phyloP scores from a whole-genome alignment of 2,888 invertebrate species.

The Agrotis puta region DNA sequence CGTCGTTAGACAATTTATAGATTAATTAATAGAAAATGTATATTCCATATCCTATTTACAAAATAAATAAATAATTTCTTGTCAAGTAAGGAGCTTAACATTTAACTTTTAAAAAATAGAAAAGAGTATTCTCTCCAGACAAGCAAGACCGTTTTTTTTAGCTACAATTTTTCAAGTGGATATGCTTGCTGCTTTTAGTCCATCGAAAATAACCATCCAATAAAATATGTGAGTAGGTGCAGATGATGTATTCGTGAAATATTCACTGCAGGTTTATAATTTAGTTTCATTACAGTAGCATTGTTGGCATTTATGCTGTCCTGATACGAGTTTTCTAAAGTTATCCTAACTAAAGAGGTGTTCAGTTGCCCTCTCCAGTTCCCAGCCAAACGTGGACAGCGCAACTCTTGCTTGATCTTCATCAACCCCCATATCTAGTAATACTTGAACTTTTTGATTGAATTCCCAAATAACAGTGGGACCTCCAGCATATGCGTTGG shows the following conservation, averaged over 20 bases:
- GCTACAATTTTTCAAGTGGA: not conserved
- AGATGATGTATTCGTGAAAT: constrained; percentile 42
- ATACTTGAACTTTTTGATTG: constrained; percentile 96
- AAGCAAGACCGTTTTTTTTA: not conserved
- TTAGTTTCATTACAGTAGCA: constrained; percentile 52
- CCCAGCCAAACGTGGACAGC: constrained; percentile 98
- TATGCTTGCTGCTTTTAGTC: not conserved
- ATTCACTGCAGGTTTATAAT: constrained; percentile 42
- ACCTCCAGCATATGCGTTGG: constrained; percentile 97
- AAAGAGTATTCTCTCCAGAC: not conserved
- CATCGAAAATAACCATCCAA: constrained; percentile 20
- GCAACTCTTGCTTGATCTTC: constrained; percentile 97
- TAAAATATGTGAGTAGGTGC: constrained; percentile 23
- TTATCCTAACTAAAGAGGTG: constrained; percentile 82
- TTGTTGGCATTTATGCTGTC: constrained; percentile 48
- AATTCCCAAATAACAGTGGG: constrained; percentile 92
- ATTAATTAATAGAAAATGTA: too few species aligned
- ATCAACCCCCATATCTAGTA: constrained; percentile 98
- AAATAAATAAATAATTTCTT: too few species aligned
- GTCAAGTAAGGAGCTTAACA: not conserved
- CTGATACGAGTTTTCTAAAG: constrained; percentile 42
- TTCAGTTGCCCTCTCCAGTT: constrained; percentile 97
- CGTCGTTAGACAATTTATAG: too few species aligned
- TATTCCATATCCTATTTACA: too few species aligned
- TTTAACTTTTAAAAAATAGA: not conserved